These are phyloP conservation scores for Pseudomugil tenellus DNA, from an alignment of 2,797 vertebrate species.

Conservation along the genomic window DNA sequence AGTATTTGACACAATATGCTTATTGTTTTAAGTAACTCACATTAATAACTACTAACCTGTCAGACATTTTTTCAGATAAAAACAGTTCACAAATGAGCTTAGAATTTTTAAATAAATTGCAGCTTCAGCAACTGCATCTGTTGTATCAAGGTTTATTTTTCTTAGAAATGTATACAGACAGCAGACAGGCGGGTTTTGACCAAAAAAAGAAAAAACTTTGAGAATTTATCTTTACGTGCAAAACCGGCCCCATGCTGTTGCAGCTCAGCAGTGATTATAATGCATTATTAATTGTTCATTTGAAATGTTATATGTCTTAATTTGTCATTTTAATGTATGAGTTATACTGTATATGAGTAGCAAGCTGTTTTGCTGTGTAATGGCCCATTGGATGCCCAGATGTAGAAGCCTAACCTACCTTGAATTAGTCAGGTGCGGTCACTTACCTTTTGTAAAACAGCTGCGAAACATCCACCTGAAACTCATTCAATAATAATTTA, in stretches of 20 bases:
- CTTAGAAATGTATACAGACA: slow-evolving; percentile 10
- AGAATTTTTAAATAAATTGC: neutral
- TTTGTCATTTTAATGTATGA: too few species aligned
- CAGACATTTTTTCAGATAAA: neutral
- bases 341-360: too few species aligned
- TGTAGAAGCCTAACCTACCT: neutral
- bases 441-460: slow-evolving; percentile 9
- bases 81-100: neutral
- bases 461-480: neutral
- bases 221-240: neutral
- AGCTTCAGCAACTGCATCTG: neutral
- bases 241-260: too few species aligned
- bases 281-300: too few species aligned
- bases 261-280: too few species aligned
- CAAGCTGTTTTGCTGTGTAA: neutral
- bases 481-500: slow-evolving; percentile 9
- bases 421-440: neutral
- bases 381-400: neutral
- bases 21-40: neutral
- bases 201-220: neutral
- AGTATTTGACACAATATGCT: slow-evolving; percentile 15
- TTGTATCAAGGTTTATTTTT: slow-evolving; percentile 27
- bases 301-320: too few species aligned
- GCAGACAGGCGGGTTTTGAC: neutral
- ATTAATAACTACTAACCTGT: neutral